These are phyloP conservation scores for Ennomos fuscantarius DNA, from an alignment of 2,888 invertebrate genomes.

Conservation along the genomic window DNA sequence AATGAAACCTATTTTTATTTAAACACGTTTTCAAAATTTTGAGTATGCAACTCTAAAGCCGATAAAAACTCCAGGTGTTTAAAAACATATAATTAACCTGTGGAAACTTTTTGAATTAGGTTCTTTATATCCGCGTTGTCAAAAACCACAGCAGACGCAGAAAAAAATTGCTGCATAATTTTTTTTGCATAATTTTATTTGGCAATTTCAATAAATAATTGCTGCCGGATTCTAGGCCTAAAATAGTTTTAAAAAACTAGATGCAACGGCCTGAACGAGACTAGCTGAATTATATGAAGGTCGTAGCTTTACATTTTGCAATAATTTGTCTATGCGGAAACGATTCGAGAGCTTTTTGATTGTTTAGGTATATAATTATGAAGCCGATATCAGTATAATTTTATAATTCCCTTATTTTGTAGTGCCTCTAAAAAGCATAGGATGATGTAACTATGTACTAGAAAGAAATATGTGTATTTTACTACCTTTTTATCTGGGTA, in stretches of 20 bases:
- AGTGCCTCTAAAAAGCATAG: too few relatives aligned
- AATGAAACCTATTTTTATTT: background rate
- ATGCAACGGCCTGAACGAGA: background rate
- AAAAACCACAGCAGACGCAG: constrained; percentile 1
- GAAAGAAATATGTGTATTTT: too few relatives aligned
- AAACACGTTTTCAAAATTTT: constrained; percentile 1
- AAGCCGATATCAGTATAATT: too few relatives aligned
- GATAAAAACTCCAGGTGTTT: background rate
- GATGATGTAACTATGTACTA: too few relatives aligned
- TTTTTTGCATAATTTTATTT: background rate
- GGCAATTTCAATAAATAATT: too few relatives aligned
- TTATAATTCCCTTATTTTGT: too few relatives aligned
- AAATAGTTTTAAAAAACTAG: constrained; percentile 4
- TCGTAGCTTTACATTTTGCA: background rate
- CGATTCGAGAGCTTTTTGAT: background rate
- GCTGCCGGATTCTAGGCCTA: constrained; percentile 15
- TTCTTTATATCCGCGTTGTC: constrained; percentile 14
- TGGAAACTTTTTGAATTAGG: constrained; percentile 1
- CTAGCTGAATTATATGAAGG: background rate
- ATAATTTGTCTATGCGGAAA: constrained; percentile 12
- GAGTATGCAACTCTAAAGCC: constrained; percentile 5
- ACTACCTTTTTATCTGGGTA: too few relatives aligned
- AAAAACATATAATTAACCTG: background rate
- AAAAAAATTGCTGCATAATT: background rate
- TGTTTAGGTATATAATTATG: too few relatives aligned